Evolutionary conservation across 2,888 invertebrate genomes (phyloP).

Genomic region (Mesochorus sp.): DNA sequence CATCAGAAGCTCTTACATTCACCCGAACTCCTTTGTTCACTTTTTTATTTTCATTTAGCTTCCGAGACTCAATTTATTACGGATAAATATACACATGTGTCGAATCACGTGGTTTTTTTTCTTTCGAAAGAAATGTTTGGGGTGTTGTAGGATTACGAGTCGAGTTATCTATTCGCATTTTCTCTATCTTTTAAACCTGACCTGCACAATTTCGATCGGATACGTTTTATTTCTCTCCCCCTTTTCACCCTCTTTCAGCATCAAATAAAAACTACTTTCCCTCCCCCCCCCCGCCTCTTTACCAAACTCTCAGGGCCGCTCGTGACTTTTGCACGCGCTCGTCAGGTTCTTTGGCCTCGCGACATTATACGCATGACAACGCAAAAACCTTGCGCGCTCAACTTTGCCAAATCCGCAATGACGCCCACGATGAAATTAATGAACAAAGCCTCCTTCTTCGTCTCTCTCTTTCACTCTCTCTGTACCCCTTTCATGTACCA

Average conservation of each 20-base stretch:
- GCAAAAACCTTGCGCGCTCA: not conserved
- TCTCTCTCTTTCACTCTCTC: slow-evolving; percentile 33
- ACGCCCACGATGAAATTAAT: slow-evolving; percentile 63
- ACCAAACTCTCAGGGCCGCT: slow-evolving; percentile 45
- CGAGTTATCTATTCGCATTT: not conserved
- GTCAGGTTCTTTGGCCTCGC: slow-evolving; percentile 1
- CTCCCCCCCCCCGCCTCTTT: not conserved
- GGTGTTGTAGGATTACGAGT: not conserved
- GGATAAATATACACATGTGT: not conserved
- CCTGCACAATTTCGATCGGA: slow-evolving; percentile 54
- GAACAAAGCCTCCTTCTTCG: slow-evolving; percentile 24
- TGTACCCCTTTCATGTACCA: too few relatives aligned
- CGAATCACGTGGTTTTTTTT: slow-evolving; percentile 3
- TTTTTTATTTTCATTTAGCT: not conserved
- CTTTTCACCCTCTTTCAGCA: too few relatives aligned
- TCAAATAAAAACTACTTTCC: too few relatives aligned
- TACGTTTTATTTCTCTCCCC: slow-evolving; percentile 5
- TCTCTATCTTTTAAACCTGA: slow-evolving; percentile 32
- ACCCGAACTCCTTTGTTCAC: not conserved
- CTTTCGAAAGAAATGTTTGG: not conserved
- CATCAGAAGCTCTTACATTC: too few relatives aligned
- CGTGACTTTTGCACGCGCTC: slow-evolving; percentile 40
- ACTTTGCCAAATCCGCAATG: slow-evolving; percentile 65
- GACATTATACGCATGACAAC: not conserved
- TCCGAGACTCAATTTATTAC: not conserved